These are phyloP conservation scores for Eustalomyia histrio DNA, from an alignment of 2,888 invertebrate species.

Conservation along the genomic window DNA sequence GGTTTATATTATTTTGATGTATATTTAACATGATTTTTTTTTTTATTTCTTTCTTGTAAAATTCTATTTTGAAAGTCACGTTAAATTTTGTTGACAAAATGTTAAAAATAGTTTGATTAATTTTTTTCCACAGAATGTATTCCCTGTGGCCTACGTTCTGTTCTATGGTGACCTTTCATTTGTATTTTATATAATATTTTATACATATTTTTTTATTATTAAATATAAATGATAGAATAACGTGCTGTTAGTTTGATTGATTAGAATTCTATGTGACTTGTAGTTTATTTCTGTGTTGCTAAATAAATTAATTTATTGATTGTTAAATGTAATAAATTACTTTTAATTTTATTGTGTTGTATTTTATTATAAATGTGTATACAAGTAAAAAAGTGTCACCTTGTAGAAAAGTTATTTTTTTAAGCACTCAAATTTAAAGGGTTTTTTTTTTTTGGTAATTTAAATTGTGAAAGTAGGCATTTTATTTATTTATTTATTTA, in stretches of 20 bases:
- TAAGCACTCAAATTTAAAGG: no score
- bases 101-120: not conserved
- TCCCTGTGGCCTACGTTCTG: not conserved
- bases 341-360: conserved; percentile 38
- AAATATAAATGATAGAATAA: conserved; percentile 52
- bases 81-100: not conserved
- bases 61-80: not conserved
- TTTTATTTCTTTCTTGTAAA: not conserved
- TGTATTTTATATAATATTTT: not conserved
- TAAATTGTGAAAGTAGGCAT: no score
- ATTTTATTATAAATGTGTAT: not conserved
- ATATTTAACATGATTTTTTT: not conserved
- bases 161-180: not conserved
- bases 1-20: not conserved
- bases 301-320: conserved; percentile 41
- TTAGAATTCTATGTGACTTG: conserved; percentile 54
- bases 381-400: not conserved
- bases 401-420: not conserved
- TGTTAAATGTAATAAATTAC: conserved; percentile 35
- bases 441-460: no score
- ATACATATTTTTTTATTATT: not conserved
- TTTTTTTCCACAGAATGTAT: not conserved
- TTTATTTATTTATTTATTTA: no score
- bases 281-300: not conserved
- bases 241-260: conserved; percentile 59